phyloP scores from a whole-genome alignment of 1,140 invertebrate genomes.

The Procambarus clarkii region DNA sequence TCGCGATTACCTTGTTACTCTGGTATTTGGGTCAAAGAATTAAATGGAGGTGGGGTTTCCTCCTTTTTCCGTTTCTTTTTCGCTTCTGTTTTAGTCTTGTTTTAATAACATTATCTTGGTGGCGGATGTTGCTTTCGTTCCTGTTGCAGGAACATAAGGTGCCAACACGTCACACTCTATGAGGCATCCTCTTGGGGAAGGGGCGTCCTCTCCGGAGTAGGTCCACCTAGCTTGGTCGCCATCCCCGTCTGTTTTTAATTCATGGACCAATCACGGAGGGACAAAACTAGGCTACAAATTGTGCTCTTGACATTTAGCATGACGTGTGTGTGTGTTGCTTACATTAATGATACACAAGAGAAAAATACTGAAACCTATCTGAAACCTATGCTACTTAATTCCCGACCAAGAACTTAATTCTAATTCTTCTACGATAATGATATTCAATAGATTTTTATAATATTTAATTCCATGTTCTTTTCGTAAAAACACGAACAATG shows the following conservation, averaged over 20 bases:
- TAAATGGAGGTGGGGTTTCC: no score
- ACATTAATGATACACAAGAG: neutral
- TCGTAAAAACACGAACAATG: constrained; percentile 24
- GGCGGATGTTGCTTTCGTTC: no score
- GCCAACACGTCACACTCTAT: no score
- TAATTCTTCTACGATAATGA: constrained; percentile 15
- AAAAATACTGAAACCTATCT: constrained; percentile 17
- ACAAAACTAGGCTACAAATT: constrained; percentile 27
- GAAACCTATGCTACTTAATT: constrained; percentile 31
- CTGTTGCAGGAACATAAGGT: no score
- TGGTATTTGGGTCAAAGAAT: no score
- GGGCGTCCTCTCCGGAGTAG: no score
- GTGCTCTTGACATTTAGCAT: constrained; percentile 19
- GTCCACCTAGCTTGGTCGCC: no score
- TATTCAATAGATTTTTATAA: constrained; percentile 57
- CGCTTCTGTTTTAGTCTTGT: no score
- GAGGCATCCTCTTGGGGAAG: no score
- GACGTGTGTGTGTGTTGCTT: neutral
- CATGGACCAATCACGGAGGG: constrained; percentile 19
- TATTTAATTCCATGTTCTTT: constrained; percentile 37
- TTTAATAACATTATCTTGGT: no score
- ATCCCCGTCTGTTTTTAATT: neutral
- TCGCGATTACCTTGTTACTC: no score
- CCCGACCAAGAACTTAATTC: constrained; percentile 23
- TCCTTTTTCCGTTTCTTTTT: no score